phyloP scores from a whole-genome alignment of 2,797 vertebrate species.

The Spinibarbus caldwelli region DNA sequence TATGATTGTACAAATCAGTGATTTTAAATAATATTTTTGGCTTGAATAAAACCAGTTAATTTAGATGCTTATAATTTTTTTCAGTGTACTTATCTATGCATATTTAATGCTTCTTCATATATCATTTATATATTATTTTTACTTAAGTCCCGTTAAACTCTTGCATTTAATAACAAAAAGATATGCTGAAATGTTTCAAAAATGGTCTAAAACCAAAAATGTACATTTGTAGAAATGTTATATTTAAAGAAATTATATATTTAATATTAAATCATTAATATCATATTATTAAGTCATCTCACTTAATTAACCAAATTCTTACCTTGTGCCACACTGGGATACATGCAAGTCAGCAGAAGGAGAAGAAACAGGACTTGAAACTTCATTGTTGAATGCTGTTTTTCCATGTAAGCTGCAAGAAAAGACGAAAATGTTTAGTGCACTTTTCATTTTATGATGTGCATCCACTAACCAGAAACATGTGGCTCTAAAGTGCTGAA shows the following conservation, averaged over 20 bases:
- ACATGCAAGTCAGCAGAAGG: slow-evolving; percentile 73
- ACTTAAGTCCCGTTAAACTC: not conserved
- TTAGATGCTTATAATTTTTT: not conserved
- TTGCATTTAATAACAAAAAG: not conserved
- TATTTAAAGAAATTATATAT: not conserved
- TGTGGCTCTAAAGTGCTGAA: not conserved
- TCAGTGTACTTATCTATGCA: not conserved
- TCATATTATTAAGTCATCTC: not conserved
- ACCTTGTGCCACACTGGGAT: slow-evolving; percentile 77
- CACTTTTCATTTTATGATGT: not conserved
- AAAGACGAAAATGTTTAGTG: not conserved
- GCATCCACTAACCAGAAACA: not conserved
- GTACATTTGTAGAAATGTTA: not conserved
- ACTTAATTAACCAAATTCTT: not conserved
- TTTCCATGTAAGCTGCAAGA: slow-evolving; percentile 19
- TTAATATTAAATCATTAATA: not conserved
- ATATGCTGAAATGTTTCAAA: not conserved
- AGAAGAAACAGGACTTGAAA: slow-evolving; percentile 66
- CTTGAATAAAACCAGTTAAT: not conserved
- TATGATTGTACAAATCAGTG: too few relatives aligned
- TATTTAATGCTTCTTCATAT: not conserved
- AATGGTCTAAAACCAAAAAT: not conserved
- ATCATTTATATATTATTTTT: too few relatives aligned
- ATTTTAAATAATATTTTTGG: not conserved
- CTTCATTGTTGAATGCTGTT: slow-evolving; percentile 70